These are phyloP conservation scores for Dicyrtomina minuta DNA, from an alignment of 2,888 invertebrate species.

Conservation along the genomic window DNA sequence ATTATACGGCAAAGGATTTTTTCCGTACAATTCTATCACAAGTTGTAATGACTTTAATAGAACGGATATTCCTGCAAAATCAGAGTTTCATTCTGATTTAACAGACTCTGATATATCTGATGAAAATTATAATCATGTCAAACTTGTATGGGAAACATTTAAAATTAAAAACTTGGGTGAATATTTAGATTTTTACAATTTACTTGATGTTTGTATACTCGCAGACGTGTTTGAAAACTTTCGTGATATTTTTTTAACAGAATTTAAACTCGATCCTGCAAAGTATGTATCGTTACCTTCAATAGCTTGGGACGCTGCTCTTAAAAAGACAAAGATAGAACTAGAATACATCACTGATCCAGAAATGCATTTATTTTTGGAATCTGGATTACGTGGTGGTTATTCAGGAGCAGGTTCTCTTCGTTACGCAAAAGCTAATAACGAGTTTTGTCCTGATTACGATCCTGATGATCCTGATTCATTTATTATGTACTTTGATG, in stretches of 20 bases:
- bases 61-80: neutral
- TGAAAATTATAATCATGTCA: neutral
- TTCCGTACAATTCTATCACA: neutral
- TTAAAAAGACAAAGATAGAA: neutral
- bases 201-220: neutral
- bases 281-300: neutral
- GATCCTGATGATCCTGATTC: too few species aligned
- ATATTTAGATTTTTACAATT: neutral
- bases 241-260: neutral
- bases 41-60: neutral
- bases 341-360: neutral
- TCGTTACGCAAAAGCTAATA: neutral
- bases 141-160: constrained; percentile 4
- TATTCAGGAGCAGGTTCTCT: constrained; percentile 3
- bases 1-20: constrained; percentile 6
- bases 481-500: constrained; percentile 7
- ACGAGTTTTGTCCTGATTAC: neutral
- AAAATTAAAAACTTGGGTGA: constrained; percentile 7
- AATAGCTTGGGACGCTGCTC: neutral
- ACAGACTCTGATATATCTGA: constrained; percentile 1
- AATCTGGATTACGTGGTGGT: constrained; percentile 6
- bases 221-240: neutral
- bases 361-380: constrained; percentile 2
- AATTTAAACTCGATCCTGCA: constrained; percentile 8
- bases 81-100: too few species aligned